Conservation (phyloP, 1,140 invertebrate genomes). For the Bombus pyrosoma region DNA sequence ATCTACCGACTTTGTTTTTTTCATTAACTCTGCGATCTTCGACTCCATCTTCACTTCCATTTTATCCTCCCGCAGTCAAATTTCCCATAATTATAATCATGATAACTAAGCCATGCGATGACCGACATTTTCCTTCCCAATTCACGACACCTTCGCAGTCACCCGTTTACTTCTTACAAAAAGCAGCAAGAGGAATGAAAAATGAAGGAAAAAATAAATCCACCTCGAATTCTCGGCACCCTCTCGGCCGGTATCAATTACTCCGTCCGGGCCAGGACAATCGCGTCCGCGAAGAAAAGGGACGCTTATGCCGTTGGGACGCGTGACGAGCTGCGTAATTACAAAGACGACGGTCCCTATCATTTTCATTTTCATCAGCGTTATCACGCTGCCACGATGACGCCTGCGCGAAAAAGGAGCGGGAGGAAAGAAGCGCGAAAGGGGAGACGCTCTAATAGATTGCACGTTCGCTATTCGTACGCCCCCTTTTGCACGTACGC, state of each 20-base stretch:
- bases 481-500: slow-evolving; percentile 21
- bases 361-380: slow-evolving; percentile 45
- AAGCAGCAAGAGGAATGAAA: background rate
- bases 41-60: background rate
- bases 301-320: background rate
- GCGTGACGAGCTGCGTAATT: slow-evolving; percentile 35
- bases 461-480: slow-evolving; percentile 46
- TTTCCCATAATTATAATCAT: too few relatives aligned
- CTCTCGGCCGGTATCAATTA: background rate
- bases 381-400: slow-evolving; percentile 24
- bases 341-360: slow-evolving; percentile 3
- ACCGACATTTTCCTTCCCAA: background rate
- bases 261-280: background rate
- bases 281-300: slow-evolving; percentile 6
- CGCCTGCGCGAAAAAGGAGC: background rate
- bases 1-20: background rate
- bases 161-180: background rate
- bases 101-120: background rate
- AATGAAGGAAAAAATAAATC: background rate
- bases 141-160: background rate
- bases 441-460: slow-evolving; percentile 61
- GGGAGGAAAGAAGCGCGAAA: background rate
- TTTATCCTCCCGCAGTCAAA: background rate
- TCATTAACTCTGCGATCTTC: background rate
- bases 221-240: background rate